These are phyloP conservation scores for Pollenia griseotomentosa DNA, from an alignment of 2,888 invertebrate species.

Conservation along the genomic window DNA sequence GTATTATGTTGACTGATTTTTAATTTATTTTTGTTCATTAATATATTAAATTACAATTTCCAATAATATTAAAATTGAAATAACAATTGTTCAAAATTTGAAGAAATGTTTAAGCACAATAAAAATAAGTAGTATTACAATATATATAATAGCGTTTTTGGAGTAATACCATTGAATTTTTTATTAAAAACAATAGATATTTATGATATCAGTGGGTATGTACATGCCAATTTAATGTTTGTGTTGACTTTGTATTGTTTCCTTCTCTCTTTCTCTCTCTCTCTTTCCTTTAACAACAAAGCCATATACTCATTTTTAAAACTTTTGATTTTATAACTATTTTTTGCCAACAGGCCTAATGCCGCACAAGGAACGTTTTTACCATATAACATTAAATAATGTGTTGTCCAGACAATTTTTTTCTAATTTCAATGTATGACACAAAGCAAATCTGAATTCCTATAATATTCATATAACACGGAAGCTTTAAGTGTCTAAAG, in stretches of 20 bases:
- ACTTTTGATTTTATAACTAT: no score
- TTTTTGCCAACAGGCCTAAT: no score
- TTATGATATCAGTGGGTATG: slow-evolving; percentile 42
- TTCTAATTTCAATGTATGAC: no score
- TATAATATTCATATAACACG: no score
- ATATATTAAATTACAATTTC: background rate
- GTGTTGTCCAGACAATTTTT: no score
- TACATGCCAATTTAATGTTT: slow-evolving; percentile 52
- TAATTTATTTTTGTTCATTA: background rate
- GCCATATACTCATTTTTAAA: background rate
- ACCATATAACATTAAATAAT: no score
- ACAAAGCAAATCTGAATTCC: no score
- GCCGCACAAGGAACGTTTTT: no score
- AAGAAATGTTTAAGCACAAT: no score
- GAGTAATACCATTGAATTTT: background rate
- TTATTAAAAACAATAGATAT: slow-evolving; percentile 25
- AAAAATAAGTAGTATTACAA: background rate
- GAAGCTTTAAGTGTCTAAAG: no score
- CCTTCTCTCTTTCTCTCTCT: background rate
- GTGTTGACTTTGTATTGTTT: slow-evolving; percentile 38
- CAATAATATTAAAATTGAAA: background rate
- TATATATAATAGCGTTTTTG: background rate
- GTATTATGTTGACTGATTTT: slow-evolving; percentile 25
- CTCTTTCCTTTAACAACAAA: slow-evolving; percentile 2
- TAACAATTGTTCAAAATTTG: no score